A percentile compares a stretch with the other conserved stretches of the same genome.
Evolutionary conservation across 2,113 vertebrate genomes (phyloP).

Genomic region (Paedocypris sp.): DNA sequence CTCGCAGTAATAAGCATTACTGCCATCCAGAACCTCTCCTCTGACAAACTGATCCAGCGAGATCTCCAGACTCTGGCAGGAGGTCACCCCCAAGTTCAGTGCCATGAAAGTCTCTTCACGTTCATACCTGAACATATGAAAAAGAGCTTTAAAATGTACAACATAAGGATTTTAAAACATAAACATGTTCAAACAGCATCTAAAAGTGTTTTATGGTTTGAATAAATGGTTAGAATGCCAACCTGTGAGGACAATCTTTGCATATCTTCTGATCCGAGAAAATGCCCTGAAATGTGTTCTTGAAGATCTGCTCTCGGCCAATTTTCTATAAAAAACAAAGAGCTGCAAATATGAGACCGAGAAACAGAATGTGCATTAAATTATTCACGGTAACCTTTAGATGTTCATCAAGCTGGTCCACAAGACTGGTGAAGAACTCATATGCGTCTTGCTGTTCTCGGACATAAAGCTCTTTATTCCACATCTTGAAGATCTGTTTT

Average conservation of each 20-base stretch:
- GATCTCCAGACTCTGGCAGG: slow-evolving; percentile 95
- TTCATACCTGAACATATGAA: slow-evolving; percentile 80
- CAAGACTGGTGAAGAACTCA: slow-evolving; percentile 96
- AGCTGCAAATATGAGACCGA: not conserved
- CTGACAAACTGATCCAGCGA: slow-evolving; percentile 97
- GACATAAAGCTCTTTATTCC: slow-evolving; percentile 96
- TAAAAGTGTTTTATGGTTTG: too few species aligned
- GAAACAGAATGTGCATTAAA: not conserved
- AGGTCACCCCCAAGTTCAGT: slow-evolving; percentile 92
- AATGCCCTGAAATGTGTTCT: slow-evolving; percentile 98
- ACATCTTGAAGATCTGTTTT: slow-evolving; percentile 96
- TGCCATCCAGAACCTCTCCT: slow-evolving; percentile 96
- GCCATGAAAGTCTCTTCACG: slow-evolving; percentile 98
- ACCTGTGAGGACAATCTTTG: slow-evolving; percentile 98
- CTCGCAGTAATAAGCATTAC: slow-evolving; percentile 97
- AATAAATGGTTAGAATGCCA: too few species aligned
- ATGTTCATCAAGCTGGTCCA: slow-evolving; percentile 96
- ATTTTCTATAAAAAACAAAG: slow-evolving; percentile 75
- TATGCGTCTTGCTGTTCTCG: slow-evolving; percentile 97
- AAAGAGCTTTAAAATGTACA: too few species aligned
- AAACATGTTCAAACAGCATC: too few species aligned
- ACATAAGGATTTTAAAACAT: too few species aligned
- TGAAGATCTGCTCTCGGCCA: slow-evolving; percentile 94
- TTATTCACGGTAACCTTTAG: slow-evolving; percentile 70
- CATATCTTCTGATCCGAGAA: slow-evolving; percentile 99